phyloP scores from a whole-genome alignment of 2,797 vertebrate species.

The Mus spretus region DNA sequence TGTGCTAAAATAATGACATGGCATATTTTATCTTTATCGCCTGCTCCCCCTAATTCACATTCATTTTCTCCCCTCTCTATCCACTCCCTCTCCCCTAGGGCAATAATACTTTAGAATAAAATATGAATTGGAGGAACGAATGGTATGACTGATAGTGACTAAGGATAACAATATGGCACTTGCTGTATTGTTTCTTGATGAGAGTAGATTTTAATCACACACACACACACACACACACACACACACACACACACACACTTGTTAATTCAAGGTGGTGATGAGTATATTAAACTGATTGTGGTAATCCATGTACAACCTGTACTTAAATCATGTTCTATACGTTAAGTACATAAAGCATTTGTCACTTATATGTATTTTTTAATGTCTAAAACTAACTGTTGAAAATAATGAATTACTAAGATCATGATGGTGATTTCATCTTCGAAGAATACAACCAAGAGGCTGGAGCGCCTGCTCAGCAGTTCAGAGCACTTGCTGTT shows the following conservation, averaged over 20 bases:
- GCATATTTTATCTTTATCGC: background rate
- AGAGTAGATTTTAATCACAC: slow-evolving; percentile 13
- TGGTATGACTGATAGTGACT: background rate
- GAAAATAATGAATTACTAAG: slow-evolving; percentile 41
- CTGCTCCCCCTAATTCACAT: background rate
- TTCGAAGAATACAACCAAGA: slow-evolving; percentile 28
- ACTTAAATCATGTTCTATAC: background rate
- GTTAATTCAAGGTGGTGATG: background rate
- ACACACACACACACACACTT: too few species aligned
- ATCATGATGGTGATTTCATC: background rate
- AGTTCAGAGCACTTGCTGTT: background rate
- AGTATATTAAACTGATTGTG: background rate
- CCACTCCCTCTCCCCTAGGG: background rate
- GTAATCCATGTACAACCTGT: background rate
- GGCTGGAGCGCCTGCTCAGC: background rate
- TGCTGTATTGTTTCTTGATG: background rate
- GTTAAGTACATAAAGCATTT: background rate
- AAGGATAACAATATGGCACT: background rate
- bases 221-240: background rate
- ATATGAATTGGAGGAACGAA: background rate
- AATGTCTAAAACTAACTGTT: background rate
- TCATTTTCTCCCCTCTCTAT: background rate
- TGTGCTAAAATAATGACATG: background rate
- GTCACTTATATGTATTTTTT: background rate
- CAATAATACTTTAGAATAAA: slow-evolving; percentile 5